A percentile compares a stretch with the other conserved stretches of the same genome.
phyloP scores from a whole-genome alignment of 2,888 invertebrate species.

The Meghimatium bilineatum region DNA sequence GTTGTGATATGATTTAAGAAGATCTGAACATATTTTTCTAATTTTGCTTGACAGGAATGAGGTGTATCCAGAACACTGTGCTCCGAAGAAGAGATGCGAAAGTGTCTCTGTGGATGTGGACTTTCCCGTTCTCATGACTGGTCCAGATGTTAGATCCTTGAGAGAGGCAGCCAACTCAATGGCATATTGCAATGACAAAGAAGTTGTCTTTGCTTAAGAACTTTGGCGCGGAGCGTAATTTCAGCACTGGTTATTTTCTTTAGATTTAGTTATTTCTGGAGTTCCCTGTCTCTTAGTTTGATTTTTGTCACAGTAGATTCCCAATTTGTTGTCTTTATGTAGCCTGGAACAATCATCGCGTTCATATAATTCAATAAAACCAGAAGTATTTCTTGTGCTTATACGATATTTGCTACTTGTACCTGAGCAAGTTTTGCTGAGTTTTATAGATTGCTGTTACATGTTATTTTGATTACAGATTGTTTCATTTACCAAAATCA shows the following conservation, averaged over 20 bases:
- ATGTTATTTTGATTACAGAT: no score
- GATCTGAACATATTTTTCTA: neutral
- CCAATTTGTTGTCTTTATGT: neutral
- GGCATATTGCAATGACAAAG: constrained; percentile 29
- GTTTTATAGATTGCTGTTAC: no score
- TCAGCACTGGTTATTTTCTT: no score
- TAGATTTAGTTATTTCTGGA: no score
- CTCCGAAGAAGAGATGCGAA: constrained; percentile 29
- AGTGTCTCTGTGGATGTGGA: constrained; percentile 29
- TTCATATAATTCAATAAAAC: no score
- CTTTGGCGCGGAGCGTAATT: neutral
- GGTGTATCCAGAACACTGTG: constrained; percentile 12
- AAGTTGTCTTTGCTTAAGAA: constrained; percentile 20
- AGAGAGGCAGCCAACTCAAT: constrained; percentile 26
- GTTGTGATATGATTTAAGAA: no score
- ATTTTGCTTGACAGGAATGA: neutral
- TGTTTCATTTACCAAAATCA: no score
- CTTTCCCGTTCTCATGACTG: constrained; percentile 27
- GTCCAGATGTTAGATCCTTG: constrained; percentile 22
- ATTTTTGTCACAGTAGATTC: neutral
- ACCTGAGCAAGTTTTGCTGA: no score
- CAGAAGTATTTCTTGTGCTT: no score
- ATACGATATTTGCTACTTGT: no score
- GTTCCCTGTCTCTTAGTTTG: no score
- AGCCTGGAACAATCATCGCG: no score